phyloP scores from a whole-genome alignment of 2,113 vertebrate genomes.

The Martes martes region DNA sequence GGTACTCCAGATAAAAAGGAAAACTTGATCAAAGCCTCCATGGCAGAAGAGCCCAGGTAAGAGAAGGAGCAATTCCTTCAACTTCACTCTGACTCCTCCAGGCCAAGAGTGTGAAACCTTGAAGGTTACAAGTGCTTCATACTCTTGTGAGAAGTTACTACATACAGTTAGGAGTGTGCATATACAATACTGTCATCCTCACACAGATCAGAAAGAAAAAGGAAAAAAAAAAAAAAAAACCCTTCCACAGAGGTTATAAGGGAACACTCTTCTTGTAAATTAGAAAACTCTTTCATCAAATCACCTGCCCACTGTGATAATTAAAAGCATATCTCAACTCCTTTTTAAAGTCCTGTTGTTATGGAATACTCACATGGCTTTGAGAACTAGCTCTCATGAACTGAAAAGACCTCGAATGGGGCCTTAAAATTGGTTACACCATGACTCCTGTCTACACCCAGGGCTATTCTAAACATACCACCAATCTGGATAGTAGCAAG shows the following conservation, averaged over 20 bases:
- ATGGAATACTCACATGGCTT: background rate
- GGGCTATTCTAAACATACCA: background rate
- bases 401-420: background rate
- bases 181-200: background rate
- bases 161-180: background rate
- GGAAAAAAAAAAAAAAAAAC: background rate
- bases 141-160: background rate
- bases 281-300: constrained; percentile 6
- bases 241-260: background rate
- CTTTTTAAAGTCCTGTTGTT: background rate
- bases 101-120: background rate
- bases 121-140: background rate
- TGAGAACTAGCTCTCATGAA: background rate
- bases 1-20: background rate
- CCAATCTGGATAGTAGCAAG: background rate
- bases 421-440: background rate
- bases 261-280: background rate
- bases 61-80: background rate
- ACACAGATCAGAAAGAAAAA: background rate
- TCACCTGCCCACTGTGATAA: background rate
- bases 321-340: constrained; percentile 36
- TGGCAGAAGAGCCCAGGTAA: background rate
- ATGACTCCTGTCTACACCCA: background rate
- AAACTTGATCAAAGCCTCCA: background rate
- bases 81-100: background rate